Evolutionary conservation across 2,113 vertebrate species (phyloP).

Genomic region (Phalacrocorax brasilianus): DNA sequence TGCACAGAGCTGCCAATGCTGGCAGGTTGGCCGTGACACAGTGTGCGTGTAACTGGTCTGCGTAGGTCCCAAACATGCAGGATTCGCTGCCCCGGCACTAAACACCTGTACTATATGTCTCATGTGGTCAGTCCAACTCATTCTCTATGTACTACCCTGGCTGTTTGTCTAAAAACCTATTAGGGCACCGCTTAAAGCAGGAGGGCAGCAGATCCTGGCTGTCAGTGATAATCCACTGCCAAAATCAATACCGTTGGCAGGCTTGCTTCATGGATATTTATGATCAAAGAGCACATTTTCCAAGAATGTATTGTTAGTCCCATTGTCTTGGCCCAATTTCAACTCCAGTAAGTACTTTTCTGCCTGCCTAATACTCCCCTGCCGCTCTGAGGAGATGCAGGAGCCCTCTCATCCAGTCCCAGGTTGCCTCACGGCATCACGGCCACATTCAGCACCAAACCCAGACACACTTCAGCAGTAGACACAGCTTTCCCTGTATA

Average conservation of each 20-base stretch:
- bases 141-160: background rate
- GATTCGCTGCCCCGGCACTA: background rate
- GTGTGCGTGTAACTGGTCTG: background rate
- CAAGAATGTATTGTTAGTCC: background rate
- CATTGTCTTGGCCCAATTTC: slow-evolving; percentile 18
- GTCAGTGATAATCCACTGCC: slow-evolving; percentile 40
- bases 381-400: background rate
- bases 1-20: background rate
- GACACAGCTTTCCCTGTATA: background rate
- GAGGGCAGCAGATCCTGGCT: background rate
- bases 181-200: background rate
- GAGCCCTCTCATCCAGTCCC: background rate
- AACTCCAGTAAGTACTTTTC: slow-evolving; percentile 4
- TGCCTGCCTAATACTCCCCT: background rate
- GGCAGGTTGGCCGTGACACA: background rate
- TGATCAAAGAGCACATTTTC: slow-evolving; percentile 15
- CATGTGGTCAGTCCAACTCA: background rate
- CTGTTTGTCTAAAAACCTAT: background rate
- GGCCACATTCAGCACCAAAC: background rate
- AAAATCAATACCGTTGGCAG: slow-evolving; percentile 43
- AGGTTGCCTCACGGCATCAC: rapidly evolving
- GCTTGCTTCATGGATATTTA: slow-evolving; percentile 40
- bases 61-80: rapidly evolving
- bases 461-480: background rate
- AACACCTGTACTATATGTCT: background rate